Base-by-base conservation (phyloP, 2,113 vertebrate species). In the Sinocyclocheilus grahami region DNA sequence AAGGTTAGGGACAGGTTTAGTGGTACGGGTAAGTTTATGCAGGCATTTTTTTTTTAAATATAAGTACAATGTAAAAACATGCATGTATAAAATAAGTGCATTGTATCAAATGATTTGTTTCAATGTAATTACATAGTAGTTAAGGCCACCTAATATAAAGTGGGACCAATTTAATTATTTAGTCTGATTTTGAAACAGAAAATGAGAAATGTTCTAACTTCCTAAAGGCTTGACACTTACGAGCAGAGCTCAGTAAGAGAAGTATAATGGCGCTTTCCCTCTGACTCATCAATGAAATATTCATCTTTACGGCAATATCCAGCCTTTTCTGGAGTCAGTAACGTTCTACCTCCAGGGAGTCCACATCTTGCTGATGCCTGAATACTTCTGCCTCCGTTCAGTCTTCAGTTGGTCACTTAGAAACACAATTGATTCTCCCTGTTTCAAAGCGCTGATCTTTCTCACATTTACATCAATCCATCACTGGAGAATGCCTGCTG, bases 271-370 rank as follows among this genome's bases (percentile, higher is more conserved):
- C 4, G 7, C 24, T 80, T 74, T 69, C 76, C 53, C 53, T 75
- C 30, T 33, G 30, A 33, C 30, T 33, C 82, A 81, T 80, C 85
- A 84, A 84, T 84, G 20, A 84, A 89, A 81, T 84, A 86, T 86
- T 80, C 71, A 84, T 67, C 7, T 84, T 88, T 84, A 84, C 76
- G 42, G 71, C 82, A 88, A 88, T 88, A 84, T 86, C 85, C 69
- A 42, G 30, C 58, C 71, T 42, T 78, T 78, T 86, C 83, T 58
- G 74, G 37, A 75, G 58, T 74, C 76, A 75, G 85, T 83, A 63
- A 87, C 60, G 67, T 88, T 55, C 37, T 12, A 16, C 69, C 85
- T 75, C 85, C 13, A 53, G 85, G 74, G 85, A 86, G 46, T 16
- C 65, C 67, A 48, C 67, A 39, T 53, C 51, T 60, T 74, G 78